Percentiles rank a stretch among this genome's conserved stretches.
These are phyloP conservation scores for Colinus virginianus DNA, from an alignment of 2,113 vertebrate genomes.

Conservation along the genomic window DNA sequence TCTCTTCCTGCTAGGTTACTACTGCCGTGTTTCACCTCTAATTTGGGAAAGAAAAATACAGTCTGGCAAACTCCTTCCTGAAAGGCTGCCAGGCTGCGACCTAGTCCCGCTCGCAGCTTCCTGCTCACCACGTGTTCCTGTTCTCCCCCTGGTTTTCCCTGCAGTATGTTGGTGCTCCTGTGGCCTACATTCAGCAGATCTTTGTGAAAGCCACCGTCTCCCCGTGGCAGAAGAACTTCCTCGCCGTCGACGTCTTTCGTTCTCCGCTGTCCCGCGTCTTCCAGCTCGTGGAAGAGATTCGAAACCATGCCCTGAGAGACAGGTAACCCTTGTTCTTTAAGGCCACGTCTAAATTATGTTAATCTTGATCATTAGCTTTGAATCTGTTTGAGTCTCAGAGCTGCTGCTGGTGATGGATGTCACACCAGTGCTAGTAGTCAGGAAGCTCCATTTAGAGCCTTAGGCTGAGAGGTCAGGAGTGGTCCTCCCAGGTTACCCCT, in stretches of 20 bases:
- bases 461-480: background rate
- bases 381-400: background rate
- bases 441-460: too few species aligned
- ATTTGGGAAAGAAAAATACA: background rate
- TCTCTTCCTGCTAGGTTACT: background rate
- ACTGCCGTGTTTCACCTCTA: background rate
- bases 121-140: background rate
- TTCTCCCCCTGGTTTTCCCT: background rate
- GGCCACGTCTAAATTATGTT: background rate
- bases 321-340: conserved; percentile 73
- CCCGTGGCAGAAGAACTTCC: conserved; percentile 93
- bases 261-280: conserved; percentile 92
- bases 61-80: background rate
- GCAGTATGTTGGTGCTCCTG: conserved; percentile 91
- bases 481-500: background rate
- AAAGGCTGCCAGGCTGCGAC: background rate
- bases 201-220: conserved; percentile 94
- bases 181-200: conserved; percentile 97
- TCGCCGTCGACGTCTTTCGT: conserved; percentile 93
- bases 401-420: rapidly evolving
- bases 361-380: background rate
- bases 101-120: background rate
- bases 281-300: conserved; percentile 92
- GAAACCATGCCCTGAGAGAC: conserved; percentile 91
- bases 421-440: too few species aligned